Evolutionary conservation across 2,888 invertebrate species (phyloP).

Genomic region (Pammene fasciana): DNA sequence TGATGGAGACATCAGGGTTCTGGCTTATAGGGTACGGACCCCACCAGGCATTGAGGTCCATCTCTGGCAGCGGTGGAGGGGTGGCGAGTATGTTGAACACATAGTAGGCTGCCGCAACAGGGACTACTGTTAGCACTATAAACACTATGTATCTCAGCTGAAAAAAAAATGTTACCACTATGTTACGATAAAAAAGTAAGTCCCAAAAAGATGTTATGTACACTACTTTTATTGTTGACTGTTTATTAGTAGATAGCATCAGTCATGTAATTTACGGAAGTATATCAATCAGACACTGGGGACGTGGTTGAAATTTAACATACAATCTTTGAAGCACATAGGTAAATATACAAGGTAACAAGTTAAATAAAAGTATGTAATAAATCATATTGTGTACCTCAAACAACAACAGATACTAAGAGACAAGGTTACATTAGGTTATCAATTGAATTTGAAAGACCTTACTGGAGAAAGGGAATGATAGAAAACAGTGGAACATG

Average conservation of each 20-base stretch:
- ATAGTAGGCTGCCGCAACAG: slow-evolving; percentile 49
- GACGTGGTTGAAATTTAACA: background rate
- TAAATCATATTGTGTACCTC: background rate
- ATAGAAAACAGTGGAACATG: too few relatives aligned
- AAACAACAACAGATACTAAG: background rate
- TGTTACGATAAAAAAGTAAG: too few relatives aligned
- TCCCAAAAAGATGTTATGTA: too few relatives aligned
- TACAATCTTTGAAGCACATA: background rate
- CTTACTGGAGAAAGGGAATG: too few relatives aligned
- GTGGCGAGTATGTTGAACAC: slow-evolving; percentile 47
- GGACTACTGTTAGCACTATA: slow-evolving; percentile 44
- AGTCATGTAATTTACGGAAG: too few relatives aligned
- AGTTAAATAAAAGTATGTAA: too few relatives aligned
- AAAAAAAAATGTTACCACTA: slow-evolving; percentile 43
- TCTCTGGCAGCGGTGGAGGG: slow-evolving; percentile 54
- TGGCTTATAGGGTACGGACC: slow-evolving; percentile 76
- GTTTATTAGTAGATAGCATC: too few relatives aligned
- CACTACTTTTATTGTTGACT: too few relatives aligned
- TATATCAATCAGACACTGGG: background rate
- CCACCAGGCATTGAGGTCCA: slow-evolving; percentile 83
- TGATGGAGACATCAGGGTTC: slow-evolving; percentile 79
- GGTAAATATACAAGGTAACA: too few relatives aligned
- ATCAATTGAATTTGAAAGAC: too few relatives aligned
- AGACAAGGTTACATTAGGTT: background rate
- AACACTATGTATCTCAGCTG: slow-evolving; percentile 51